Percentiles rank a stretch among this genome's conserved stretches.
These are phyloP conservation scores for Trachelus stipa DNA, from an alignment of 2,888 invertebrate genomes.

Conservation along the genomic window DNA sequence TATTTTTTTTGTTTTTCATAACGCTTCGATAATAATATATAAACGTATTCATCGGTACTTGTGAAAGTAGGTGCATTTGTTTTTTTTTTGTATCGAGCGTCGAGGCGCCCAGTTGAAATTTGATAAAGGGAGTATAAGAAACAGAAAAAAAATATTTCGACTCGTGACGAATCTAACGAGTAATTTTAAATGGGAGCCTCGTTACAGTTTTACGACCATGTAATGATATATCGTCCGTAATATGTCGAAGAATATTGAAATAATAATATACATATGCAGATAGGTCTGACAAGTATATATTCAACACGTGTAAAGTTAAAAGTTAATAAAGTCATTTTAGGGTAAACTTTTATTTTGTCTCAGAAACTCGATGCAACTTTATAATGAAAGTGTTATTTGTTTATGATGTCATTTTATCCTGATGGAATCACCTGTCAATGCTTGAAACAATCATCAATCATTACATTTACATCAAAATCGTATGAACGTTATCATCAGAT, in stretches of 20 bases:
- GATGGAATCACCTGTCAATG: background rate
- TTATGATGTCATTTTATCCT: background rate
- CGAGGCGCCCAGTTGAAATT: slow-evolving; percentile 1
- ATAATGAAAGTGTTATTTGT: background rate
- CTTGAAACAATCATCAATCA: background rate
- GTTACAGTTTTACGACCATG: background rate
- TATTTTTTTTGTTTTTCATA: slow-evolving; percentile 34
- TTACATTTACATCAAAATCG: background rate
- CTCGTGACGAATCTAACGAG: background rate
- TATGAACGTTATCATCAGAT: background rate
- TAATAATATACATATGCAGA: slow-evolving; percentile 47
- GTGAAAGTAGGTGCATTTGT: slow-evolving; percentile 4
- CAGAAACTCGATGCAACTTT: background rate
- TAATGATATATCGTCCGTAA: slow-evolving; percentile 8
- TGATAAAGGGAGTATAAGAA: background rate
- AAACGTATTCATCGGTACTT: slow-evolving; percentile 11
- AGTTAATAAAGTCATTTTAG: slow-evolving; percentile 64
- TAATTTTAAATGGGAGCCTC: background rate
- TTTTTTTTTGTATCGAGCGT: slow-evolving; percentile 8
- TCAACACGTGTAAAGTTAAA: slow-evolving; percentile 62
- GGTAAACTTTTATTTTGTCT: slow-evolving; percentile 32
- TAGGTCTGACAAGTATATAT: slow-evolving; percentile 56
- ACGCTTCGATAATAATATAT: slow-evolving; percentile 26
- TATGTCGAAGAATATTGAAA: slow-evolving; percentile 32
- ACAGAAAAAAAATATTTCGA: background rate